Conservation (phyloP, 2,113 vertebrate genomes). For the Leucopternis melanops region DNA sequence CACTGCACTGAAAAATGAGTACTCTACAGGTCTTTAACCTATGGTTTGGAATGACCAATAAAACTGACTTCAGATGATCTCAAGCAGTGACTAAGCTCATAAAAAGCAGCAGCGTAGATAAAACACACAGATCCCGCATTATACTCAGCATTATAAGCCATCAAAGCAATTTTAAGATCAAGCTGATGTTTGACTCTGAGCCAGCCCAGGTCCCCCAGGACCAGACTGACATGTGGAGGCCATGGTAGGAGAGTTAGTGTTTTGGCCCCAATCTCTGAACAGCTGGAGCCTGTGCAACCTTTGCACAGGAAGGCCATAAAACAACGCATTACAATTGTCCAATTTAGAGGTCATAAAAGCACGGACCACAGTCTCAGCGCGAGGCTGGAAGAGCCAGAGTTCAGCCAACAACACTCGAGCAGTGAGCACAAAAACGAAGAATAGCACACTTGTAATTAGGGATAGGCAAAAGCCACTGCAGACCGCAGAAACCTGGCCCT, state of each 20-base stretch:
- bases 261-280: neutral
- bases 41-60: neutral
- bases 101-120: neutral
- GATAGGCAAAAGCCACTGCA: accelerated
- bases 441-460: accelerated
- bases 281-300: neutral
- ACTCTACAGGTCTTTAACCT: neutral
- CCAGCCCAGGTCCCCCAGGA: neutral
- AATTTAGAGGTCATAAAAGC: neutral
- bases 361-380: neutral
- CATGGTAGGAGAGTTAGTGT: neutral
- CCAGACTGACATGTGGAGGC: neutral
- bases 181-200: neutral
- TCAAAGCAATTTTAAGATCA: neutral
- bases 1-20: neutral
- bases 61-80: neutral
- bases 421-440: accelerated
- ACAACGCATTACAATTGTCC: neutral
- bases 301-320: neutral
- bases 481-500: neutral
- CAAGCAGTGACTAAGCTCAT: neutral
- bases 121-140: neutral
- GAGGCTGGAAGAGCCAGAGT: neutral
- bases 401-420: neutral
- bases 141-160: neutral